Base-by-base conservation (phyloP, 1,140 invertebrate species). In the Achatina immaculata region DNA sequence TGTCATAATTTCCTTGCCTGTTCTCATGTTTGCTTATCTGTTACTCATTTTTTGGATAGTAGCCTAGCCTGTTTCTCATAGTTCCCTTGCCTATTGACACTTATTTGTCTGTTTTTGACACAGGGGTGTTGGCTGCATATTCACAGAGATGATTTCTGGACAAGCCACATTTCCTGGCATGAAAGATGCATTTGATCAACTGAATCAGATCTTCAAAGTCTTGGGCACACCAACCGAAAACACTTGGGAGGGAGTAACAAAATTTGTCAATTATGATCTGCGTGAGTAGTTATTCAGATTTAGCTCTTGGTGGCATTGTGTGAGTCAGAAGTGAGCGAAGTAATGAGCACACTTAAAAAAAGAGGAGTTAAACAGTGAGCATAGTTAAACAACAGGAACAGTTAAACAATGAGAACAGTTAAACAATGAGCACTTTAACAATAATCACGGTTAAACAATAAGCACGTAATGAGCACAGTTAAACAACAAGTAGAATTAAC, bases 111-210 rank as follows among this genome's bases (percentile, higher is more conserved):
- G 7, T 38, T 42, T 16, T 55, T 55, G 51, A n/a, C 88, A 19
- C 85, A 93, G 92, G 97, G 97, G 97, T 78, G 97, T 99, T 71
- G 98, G 98, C 38, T 99, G 97, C 92, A 99, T 99, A 91, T 98
- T 98, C 92, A 95, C 98, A 62, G 98, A 99, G 92, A 98, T 99
- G 96, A 94, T 98, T 82, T 97, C 96, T 81, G 97, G 97, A n/a
- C 94, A 96, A 89, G 96, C 97, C 55, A 96, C 97, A 83, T 99
- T 99, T 92, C 97, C 97, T 73, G 97, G 97, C 78, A 96, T 98
- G 87, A 94, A 97, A 87, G 97, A 98, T 92, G 96, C 96, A 36
- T 95, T 95, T 89, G 97, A 99, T 93, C 98, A 99, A 91, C 93
- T 99, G 84, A 96, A 98, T 92, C 97, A 98, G 92, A 99, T 99